Conservation (phyloP, 2,113 vertebrate genomes). For the Prietella phreatophila region DNA sequence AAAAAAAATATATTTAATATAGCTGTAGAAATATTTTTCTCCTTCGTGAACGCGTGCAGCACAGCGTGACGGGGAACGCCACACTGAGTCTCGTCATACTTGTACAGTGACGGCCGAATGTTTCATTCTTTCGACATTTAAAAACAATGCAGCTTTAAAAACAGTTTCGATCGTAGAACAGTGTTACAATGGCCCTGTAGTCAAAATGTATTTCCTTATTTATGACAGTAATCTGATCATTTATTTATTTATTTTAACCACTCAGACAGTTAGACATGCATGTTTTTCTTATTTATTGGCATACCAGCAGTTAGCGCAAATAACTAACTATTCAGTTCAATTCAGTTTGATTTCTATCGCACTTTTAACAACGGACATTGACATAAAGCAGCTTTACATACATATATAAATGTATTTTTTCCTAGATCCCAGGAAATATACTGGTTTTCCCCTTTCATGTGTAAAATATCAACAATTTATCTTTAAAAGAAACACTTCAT, state of each 20-base stretch:
- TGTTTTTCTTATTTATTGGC: background rate
- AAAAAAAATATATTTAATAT: background rate
- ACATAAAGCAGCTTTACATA: background rate
- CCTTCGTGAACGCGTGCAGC: background rate
- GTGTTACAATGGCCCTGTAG: background rate
- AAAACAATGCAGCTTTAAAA: background rate
- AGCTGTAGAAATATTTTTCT: background rate
- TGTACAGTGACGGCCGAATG: background rate
- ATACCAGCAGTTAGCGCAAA: background rate
- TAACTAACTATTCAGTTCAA: background rate
- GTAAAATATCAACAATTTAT: background rate
- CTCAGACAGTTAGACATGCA: background rate
- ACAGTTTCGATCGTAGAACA: background rate
- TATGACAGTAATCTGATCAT: background rate
- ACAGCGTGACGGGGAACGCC: background rate
- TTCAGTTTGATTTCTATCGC: background rate
- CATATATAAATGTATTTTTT: background rate
- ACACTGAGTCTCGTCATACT: background rate
- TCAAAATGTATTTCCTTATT: background rate
- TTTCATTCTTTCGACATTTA: background rate
- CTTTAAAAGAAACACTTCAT: background rate
- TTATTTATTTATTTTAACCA: background rate
- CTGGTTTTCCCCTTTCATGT: background rate
- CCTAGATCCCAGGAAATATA: background rate
- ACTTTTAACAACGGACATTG: background rate